Evolutionary conservation across 1,140 invertebrate genomes (phyloP).

Genomic region (Stegodyphus dumicola): DNA sequence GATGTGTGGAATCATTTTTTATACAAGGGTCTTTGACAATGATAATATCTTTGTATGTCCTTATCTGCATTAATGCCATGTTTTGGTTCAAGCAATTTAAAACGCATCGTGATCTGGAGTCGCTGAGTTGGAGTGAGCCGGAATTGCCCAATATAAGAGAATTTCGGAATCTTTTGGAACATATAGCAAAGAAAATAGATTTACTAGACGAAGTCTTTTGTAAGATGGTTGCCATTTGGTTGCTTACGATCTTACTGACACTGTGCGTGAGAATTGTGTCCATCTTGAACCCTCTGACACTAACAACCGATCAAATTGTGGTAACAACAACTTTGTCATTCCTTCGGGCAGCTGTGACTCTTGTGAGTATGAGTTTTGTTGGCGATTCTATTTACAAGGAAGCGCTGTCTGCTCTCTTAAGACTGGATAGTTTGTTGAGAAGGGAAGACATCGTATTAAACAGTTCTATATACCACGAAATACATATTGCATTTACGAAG

Average conservation of each 20-base stretch:
- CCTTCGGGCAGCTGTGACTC: not conserved
- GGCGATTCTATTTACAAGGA: constrained; percentile 13
- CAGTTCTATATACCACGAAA: constrained; percentile 1
- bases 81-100: constrained; percentile 33
- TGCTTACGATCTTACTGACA: constrained; percentile 32
- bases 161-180: constrained; percentile 9
- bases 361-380: constrained; percentile 19
- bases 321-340: constrained; percentile 9
- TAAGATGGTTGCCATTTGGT: constrained; percentile 25
- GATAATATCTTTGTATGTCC: constrained; percentile 17
- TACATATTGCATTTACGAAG: constrained; percentile 7
- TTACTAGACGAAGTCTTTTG: constrained; percentile 26
- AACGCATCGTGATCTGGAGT: not conserved
- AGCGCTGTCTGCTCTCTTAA: not conserved
- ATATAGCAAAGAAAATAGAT: not conserved
- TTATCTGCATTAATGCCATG: constrained; percentile 15
- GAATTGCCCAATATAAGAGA: not conserved
- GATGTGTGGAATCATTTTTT: constrained; percentile 17
- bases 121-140: not conserved
- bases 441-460: constrained; percentile 1
- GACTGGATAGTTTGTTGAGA: not conserved
- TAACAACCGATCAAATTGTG: constrained; percentile 24
- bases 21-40: constrained; percentile 29
- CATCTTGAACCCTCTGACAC: constrained; percentile 21
- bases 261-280: constrained; percentile 46